A percentile compares a stretch with the other conserved stretches of the same genome.
phyloP scores from a whole-genome alignment of 2,888 invertebrate species.

The Papilio elwesi region DNA sequence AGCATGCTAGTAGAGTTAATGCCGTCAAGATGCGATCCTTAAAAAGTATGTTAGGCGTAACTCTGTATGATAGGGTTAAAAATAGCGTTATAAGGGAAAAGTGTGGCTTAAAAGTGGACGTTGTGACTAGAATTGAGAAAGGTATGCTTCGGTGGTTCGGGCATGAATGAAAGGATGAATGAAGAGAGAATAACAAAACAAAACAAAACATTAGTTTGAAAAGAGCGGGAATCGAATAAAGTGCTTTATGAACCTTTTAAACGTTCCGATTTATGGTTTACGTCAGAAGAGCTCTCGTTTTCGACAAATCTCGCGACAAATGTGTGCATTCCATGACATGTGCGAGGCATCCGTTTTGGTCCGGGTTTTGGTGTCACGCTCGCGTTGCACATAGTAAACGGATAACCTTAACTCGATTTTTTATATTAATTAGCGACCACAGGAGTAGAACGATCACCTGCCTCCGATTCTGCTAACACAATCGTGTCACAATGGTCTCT shows the following conservation, averaged over 20 bases:
- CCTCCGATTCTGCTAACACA: too few relatives aligned
- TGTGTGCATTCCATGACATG: slow-evolving; percentile 49
- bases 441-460: too few relatives aligned
- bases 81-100: too few relatives aligned
- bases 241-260: slow-evolving; percentile 14
- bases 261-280: slow-evolving; percentile 21
- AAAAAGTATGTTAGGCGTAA: too few relatives aligned
- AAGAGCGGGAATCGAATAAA: background rate
- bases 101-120: too few relatives aligned
- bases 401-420: slow-evolving; percentile 52
- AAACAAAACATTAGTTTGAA: slow-evolving; percentile 14
- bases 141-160: too few relatives aligned
- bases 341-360: slow-evolving; percentile 50
- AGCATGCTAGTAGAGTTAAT: too few relatives aligned
- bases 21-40: too few relatives aligned
- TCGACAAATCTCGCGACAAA: slow-evolving; percentile 35
- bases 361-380: slow-evolving; percentile 59
- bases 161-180: too few relatives aligned
- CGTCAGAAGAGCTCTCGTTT: slow-evolving; percentile 22
- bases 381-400: slow-evolving; percentile 59
- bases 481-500: background rate
- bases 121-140: too few relatives aligned
- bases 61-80: too few relatives aligned
- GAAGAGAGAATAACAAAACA: too few relatives aligned
- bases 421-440: background rate